A percentile compares a stretch with the other conserved stretches of the same genome.
Conservation (phyloP, 2,888 invertebrate genomes). For the Perithous albicinctus region DNA sequence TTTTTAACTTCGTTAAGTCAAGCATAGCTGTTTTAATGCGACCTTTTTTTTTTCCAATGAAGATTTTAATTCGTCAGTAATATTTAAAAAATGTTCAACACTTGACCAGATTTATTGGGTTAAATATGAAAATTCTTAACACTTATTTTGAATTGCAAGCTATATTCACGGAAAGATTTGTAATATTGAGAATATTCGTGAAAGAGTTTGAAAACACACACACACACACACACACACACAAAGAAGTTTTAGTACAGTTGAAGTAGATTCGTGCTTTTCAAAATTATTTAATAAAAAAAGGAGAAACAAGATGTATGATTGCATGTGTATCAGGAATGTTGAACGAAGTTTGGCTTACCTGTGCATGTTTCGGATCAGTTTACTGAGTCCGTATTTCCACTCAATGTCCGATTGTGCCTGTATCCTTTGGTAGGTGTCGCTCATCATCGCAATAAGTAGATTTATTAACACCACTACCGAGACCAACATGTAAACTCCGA, state of each 20-base stretch:
- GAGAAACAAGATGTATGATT: neutral
- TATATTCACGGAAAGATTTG: neutral
- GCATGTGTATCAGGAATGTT: neutral
- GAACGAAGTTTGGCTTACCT: constrained; percentile 81
- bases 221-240: no score
- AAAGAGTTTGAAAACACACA: neutral
- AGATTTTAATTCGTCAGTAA: no score
- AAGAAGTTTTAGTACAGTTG: neutral
- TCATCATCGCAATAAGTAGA: constrained; percentile 99
- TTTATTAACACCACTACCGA: constrained; percentile 99
- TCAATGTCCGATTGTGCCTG: constrained; percentile 95
- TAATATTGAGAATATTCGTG: no score
- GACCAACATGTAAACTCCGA: constrained; percentile 99
- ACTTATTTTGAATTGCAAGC: neutral
- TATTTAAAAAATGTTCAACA: neutral
- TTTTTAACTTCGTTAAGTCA: no score
- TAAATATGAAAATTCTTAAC: constrained; percentile 15
- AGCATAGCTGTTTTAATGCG: no score
- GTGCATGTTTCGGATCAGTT: constrained; percentile 92
- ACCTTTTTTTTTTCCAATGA: no score
- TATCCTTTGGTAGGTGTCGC: constrained; percentile 99
- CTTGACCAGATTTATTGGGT: neutral
- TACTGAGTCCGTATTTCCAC: constrained; percentile 92
- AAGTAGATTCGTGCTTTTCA: neutral
- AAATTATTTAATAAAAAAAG: neutral